These are phyloP conservation scores for Venustoraphidia nigricollis DNA, from an alignment of 2,888 invertebrate genomes.

Conservation along the genomic window DNA sequence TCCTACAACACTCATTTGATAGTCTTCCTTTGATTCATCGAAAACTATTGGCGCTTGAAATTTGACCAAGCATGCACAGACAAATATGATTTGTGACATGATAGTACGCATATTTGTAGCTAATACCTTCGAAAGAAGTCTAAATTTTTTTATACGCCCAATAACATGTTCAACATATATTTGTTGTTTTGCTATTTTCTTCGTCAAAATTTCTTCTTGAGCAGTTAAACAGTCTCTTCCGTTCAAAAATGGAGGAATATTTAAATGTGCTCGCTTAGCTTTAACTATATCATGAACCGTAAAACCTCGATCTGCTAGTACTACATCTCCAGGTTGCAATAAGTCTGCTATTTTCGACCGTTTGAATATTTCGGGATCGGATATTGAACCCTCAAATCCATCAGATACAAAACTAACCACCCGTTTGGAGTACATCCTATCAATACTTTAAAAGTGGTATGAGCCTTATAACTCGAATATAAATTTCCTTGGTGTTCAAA, in stretches of 20 bases:
- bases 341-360: constrained; percentile 9
- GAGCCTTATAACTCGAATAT: constrained; percentile 14
- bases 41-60: constrained; percentile 6
- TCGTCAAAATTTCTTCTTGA: constrained; percentile 13
- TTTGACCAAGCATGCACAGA: constrained; percentile 11
- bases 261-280: constrained; percentile 10
- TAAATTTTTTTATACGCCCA: constrained; percentile 12
- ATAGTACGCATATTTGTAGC: constrained; percentile 10
- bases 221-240: constrained; percentile 11
- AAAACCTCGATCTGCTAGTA: constrained; percentile 14
- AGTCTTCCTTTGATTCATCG: neutral
- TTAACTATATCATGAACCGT: constrained; percentile 12
- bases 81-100: constrained; percentile 11
- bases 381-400: constrained; percentile 13
- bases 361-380: constrained; percentile 10
- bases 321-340: constrained; percentile 13
- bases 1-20: neutral
- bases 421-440: constrained; percentile 13
- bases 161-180: constrained; percentile 15
- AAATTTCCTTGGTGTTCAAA: constrained; percentile 15
- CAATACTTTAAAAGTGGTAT: constrained; percentile 13
- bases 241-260: constrained; percentile 15
- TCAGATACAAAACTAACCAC: constrained; percentile 13
- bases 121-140: constrained; percentile 10
- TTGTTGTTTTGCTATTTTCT: constrained; percentile 13